Evolutionary conservation across 2,113 vertebrate species (phyloP), one percentile per base, ranked within the genome.

Genomic region (Proterorhinus semilunaris): DNA sequence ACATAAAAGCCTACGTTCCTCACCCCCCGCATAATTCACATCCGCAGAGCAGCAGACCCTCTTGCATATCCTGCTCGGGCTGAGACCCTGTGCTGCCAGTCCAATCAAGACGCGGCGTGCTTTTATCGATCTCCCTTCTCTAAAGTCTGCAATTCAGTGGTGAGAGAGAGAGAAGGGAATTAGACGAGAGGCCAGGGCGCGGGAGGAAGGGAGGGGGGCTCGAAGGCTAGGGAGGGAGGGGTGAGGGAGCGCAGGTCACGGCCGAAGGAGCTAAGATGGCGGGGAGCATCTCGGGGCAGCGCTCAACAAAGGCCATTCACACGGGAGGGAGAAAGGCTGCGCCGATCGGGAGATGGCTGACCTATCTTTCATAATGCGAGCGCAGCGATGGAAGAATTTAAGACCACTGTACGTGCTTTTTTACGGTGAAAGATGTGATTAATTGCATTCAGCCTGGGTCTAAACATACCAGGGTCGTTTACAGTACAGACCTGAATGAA

Each of bases 221-320:
- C 10, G 68, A 65, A 13, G 21, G 54, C 27, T 36, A 50, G 4
- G 16, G 65, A 71, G 63, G 65, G 73, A 78, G 71, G 76, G 71
- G 77, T 58, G 79, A 21, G 73, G 86, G 80, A 74, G 78, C 66
- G 71, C 8, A 36, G 91, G 89, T 93, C 91, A 92, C 79, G 87
- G 88, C 86, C 75, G 71, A 88, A 76, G 86, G 84, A 91, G 85
- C 89, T 88, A 93, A 92, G 88, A 92, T 91, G 90, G 89, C 77
- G 83, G 90, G 53, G 89, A 88, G 87, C 86, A 85, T 90, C 83
- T 90, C 83, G 77, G 83, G 89, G 84, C 88, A 89, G 82, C 76
- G 80, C 85, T 85, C 83, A 88, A 88, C 87, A 91, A 92, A 88
- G 86, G 78, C 68, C 83, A 81, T 87, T 89, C 78, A 76, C 79